Percentiles rank a stretch among this genome's conserved stretches.
phyloP scores from a whole-genome alignment of 2,888 invertebrate genomes.

The Bruchidius siliquastri region DNA sequence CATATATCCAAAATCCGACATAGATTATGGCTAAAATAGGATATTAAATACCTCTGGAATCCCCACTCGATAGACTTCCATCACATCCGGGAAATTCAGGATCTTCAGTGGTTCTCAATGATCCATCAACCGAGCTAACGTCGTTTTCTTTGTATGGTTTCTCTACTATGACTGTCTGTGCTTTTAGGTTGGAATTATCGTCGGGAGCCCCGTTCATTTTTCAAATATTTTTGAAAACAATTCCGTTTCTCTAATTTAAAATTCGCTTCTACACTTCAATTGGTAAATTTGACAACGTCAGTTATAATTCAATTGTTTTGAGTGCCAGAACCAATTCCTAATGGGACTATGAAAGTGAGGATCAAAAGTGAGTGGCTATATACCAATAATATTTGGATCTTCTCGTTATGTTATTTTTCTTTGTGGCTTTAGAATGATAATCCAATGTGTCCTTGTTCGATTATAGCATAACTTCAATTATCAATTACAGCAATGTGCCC shows the following conservation, averaged over 20 bases:
- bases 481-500: too few relatives aligned
- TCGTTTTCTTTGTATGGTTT: neutral
- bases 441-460: too few relatives aligned
- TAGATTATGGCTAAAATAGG: neutral
- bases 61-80: neutral
- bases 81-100: neutral
- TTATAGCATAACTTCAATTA: too few relatives aligned
- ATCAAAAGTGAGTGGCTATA: constrained; percentile 13
- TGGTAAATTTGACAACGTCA: neutral
- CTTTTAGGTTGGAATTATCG: neutral
- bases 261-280: neutral
- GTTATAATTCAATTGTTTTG: neutral
- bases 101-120: neutral
- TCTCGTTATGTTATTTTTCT: neutral
- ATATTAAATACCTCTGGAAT: neutral
- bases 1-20: too few relatives aligned
- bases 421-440: too few relatives aligned
- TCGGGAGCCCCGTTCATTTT: neutral
- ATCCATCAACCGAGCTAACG: neutral
- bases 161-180: too few relatives aligned
- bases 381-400: neutral
- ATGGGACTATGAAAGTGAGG: constrained; percentile 9
- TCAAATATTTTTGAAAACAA: neutral
- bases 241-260: neutral
- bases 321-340: neutral